These are phyloP conservation scores for Aplysia californica DNA, from an alignment of 1,140 invertebrate genomes.

Conservation along the genomic window DNA sequence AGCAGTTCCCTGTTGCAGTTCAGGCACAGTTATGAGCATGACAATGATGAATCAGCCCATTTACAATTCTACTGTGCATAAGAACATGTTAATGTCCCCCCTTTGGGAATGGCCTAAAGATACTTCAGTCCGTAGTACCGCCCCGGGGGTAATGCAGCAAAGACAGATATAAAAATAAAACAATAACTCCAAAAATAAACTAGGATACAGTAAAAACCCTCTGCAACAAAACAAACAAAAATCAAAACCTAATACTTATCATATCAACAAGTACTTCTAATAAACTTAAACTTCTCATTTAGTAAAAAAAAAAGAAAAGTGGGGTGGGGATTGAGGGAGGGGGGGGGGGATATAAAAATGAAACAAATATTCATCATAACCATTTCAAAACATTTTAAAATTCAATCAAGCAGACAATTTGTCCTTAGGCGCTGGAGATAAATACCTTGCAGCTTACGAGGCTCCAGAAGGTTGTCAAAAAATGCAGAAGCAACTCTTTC, in stretches of 20 bases:
- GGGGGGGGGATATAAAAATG: background rate
- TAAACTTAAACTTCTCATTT: no score
- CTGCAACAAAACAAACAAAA: background rate
- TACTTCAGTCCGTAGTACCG: no score
- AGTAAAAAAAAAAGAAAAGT: background rate
- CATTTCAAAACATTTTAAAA: background rate
- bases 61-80: no score
- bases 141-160: no score
- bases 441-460: constrained; percentile 36
- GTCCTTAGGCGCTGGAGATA: background rate
- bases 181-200: background rate
- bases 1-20: no score
- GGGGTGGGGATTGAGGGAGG: no score
- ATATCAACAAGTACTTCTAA: background rate
- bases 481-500: constrained; percentile 35
- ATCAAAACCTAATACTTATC: background rate
- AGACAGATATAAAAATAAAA: no score
- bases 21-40: no score
- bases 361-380: background rate
- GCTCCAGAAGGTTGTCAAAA: constrained; percentile 36
- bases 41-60: no score
- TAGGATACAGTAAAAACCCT: background rate
- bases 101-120: no score
- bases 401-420: background rate
- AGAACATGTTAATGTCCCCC: no score